Conservation (phyloP, 1,140 invertebrate genomes). For the Dolichoris vasculosae region DNA sequence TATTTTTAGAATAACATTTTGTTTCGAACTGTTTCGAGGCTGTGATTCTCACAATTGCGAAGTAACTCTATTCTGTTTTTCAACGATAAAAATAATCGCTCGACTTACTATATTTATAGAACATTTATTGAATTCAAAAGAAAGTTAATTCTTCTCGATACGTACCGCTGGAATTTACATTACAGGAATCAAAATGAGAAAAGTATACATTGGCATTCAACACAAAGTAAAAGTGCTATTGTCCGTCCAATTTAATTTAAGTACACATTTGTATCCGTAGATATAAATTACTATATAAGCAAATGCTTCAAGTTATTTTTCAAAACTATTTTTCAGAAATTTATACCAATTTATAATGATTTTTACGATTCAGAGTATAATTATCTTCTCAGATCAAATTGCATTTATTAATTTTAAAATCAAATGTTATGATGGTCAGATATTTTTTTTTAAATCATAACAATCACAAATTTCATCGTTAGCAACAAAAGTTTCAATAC, state of each 20-base stretch:
- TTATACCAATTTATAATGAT: too few relatives aligned
- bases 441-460: too few relatives aligned
- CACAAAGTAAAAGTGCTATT: not conserved
- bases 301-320: too few relatives aligned
- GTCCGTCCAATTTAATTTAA: not conserved
- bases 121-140: constrained; percentile 6
- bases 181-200: not conserved
- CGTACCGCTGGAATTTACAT: not conserved
- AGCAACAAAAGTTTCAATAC: too few relatives aligned
- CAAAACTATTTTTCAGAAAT: too few relatives aligned
- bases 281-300: not conserved
- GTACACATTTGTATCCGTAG: not conserved
- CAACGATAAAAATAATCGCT: constrained; percentile 11
- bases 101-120: not conserved
- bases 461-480: too few relatives aligned
- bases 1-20: not conserved
- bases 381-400: too few relatives aligned
- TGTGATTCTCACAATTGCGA: not conserved
- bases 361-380: too few relatives aligned
- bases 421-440: too few relatives aligned
- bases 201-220: not conserved
- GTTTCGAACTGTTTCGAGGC: not conserved
- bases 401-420: too few relatives aligned
- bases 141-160: not conserved
- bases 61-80: not conserved